Base-by-base conservation (phyloP, 2,113 vertebrate species). In the Amia ocellicauda region DNA sequence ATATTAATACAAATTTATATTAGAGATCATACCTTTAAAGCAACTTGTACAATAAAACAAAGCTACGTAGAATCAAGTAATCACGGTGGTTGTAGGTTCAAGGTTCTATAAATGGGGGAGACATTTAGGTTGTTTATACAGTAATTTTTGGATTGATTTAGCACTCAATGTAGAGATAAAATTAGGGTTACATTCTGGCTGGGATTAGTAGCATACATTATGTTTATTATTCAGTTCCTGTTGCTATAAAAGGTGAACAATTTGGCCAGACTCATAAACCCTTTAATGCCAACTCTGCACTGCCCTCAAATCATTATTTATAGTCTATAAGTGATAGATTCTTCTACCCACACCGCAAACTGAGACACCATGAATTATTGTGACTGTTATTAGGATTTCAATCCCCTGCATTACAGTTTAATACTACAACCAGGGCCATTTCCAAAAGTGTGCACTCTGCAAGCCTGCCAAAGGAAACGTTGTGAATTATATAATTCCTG, bases 361-460 rank as follows among this genome's bases (percentile, higher is more conserved):
- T 17, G 9, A 36, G 36, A 58, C 56, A 58, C n/a, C 56, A 58
- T 58, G 36, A 58, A 58, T 58, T 58, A 58, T 36, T 58, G 29
- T 58, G 56, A 58, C 8, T 40, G 29, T 40, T 58, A 58, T 58
- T 58, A 58, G 13, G 8, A 58, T 40, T 29, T 40, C 56, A 40
- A 58, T 58, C 28, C 36, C 14, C 56, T 11, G 19, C 36, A 40
- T 42, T 40, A 40, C 56, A 58, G 28, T 58, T 40, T 58, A 36
- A 58, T 58, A 14, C 56, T 58, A 28, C 53, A 26, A 55, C 28
- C 53, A 55, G 53, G 24, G 13, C 19, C 56, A 22, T 40, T n/a
- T 36, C 56, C 56, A 36, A 19, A 40, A n/a, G 28, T 11, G 31
- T 42, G 29, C 19, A 20, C 17, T 58, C 11, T n/a, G 11, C 7